Evolutionary conservation across 2,113 vertebrate genomes (phyloP), one percentile per base, ranked within the genome.

Genomic region (Thalassoma bifasciatum): DNA sequence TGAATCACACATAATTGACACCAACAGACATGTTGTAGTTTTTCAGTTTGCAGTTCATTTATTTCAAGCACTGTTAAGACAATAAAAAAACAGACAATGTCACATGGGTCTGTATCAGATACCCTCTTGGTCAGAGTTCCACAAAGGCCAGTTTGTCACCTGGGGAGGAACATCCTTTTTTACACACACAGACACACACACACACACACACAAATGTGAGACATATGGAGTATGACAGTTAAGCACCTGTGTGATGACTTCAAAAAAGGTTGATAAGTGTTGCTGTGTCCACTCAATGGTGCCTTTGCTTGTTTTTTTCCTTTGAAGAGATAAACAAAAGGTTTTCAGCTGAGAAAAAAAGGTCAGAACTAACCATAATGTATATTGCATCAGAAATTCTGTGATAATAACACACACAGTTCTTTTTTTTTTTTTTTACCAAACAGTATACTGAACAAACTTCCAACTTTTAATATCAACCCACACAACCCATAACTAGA

Each of bases 11-110:
- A 66, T 16, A 75, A 13, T 80, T 46, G 37, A 83, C 37, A 59
- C 63, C 7, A 21, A 47, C 51, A 74, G 23, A 56, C 19, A 47
- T 14, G 1, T 54, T 75, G 13, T 75, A 49, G 38, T 75, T 23
- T 34, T 69, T 73, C 88, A 47, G 30, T 73, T 77, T 80, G 74
- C 69, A 79, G 72, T 74, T 80, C 57, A 73, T 93, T 93, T 89
- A 91, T 92, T 92, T 90, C 64, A 91, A 92, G 85, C 87, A 90
- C 85, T 87, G 85, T 89, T 82, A 85, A 90, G 88, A 91, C 79
- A 75, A 86, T 83, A 84, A 81, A 44, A 76, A 76, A 83, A 72
- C 60, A 63, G n/a, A 81, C 50, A 74, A 79, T 63, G 53, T 82
- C 80, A 87, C 77, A 87, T 58, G 52, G 70, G 64, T 85, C 81